Conservation (phyloP, 2,888 invertebrate genomes). For the Spialia ferax region DNA sequence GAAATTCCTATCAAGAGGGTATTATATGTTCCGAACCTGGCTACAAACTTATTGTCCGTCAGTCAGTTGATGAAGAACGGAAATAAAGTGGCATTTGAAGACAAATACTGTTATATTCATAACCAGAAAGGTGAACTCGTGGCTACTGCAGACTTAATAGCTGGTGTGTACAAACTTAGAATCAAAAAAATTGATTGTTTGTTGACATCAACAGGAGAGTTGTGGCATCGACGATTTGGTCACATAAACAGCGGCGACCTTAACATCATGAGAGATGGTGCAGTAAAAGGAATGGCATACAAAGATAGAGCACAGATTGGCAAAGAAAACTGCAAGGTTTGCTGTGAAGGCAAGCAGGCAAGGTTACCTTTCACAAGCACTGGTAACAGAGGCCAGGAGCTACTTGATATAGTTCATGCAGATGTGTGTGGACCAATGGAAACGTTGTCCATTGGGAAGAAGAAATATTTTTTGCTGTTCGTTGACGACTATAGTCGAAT, state of each 20-base stretch:
- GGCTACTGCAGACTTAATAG: slow-evolving; percentile 29
- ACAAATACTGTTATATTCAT: slow-evolving; percentile 12
- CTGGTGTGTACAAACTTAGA: slow-evolving; percentile 40
- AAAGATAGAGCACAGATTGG: slow-evolving; percentile 25
- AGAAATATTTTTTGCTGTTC: slow-evolving; percentile 50
- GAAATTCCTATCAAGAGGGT: slow-evolving; percentile 15
- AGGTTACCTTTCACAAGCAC: slow-evolving; percentile 25
- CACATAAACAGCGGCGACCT: slow-evolving; percentile 42
- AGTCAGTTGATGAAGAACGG: slow-evolving; percentile 44
- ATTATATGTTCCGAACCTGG: slow-evolving; percentile 34
- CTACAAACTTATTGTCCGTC: slow-evolving; percentile 44
- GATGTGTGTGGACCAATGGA: slow-evolving; percentile 40
- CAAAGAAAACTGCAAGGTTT: slow-evolving; percentile 28
- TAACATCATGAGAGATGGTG: slow-evolving; percentile 41
- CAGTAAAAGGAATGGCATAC: slow-evolving; percentile 38
- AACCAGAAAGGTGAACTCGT: slow-evolving; percentile 32
- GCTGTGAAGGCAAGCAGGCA: slow-evolving; percentile 41
- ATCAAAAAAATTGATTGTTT: slow-evolving; percentile 8
- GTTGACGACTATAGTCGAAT: slow-evolving; percentile 52
- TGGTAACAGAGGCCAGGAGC: slow-evolving; percentile 36
- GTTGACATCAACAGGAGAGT: background rate
- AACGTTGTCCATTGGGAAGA: slow-evolving; percentile 24
- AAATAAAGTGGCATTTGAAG: slow-evolving; percentile 33
- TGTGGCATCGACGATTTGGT: slow-evolving; percentile 31
- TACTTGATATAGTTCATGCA: too few species aligned